Conservation (phyloP, 2,888 invertebrate species). For the Zootermopsis nevadensis region DNA sequence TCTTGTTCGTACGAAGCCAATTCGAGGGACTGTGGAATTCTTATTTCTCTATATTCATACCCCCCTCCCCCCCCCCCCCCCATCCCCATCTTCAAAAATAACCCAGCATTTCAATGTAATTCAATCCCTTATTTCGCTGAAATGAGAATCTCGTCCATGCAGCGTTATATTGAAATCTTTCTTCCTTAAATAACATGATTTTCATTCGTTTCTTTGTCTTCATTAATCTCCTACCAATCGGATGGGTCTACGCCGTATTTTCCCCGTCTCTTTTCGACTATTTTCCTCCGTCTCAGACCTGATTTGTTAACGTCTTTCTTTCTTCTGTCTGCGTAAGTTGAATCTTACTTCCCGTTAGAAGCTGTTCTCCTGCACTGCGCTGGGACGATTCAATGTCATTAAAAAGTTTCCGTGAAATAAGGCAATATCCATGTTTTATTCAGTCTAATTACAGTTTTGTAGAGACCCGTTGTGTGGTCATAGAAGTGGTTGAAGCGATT, state of each 20-base stretch:
- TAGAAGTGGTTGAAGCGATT: too few species aligned
- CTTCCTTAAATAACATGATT: not conserved
- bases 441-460: not conserved
- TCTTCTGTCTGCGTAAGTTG: not conserved
- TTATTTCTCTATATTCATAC: not conserved
- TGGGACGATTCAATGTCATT: not conserved
- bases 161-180: not conserved
- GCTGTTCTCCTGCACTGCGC: not conserved
- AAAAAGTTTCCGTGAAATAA: not conserved
- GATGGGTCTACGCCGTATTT: not conserved
- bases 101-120: not conserved
- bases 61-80: not conserved
- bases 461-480: too few species aligned
- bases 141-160: not conserved
- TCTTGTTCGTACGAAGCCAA: not conserved
- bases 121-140: not conserved
- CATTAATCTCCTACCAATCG: not conserved
- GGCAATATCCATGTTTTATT: not conserved
- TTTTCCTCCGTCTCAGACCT: not conserved
- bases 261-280: not conserved
- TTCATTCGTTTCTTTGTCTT: not conserved
- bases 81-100: not conserved
- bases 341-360: not conserved
- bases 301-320: not conserved
- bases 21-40: not conserved